These are phyloP conservation scores for Drosophila dunni DNA, from an alignment of 1,140 invertebrate genomes.

Conservation along the genomic window DNA sequence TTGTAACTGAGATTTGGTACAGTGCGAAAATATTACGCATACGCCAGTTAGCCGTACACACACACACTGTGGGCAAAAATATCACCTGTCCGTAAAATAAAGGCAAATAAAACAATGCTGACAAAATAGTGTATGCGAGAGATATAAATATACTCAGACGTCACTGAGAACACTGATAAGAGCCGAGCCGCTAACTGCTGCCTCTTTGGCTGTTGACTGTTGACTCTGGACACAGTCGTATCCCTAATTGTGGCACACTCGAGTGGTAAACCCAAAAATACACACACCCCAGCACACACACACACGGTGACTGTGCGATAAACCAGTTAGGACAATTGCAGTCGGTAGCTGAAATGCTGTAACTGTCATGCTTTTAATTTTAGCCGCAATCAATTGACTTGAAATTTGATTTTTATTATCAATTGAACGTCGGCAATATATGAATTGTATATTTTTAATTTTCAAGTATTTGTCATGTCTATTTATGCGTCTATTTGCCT, in stretches of 20 bases:
- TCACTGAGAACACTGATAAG: slow-evolving; percentile 42
- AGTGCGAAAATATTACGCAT: slow-evolving; percentile 57
- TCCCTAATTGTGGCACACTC: slow-evolving; percentile 44
- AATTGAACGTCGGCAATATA: slow-evolving; percentile 19
- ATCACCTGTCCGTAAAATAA: slow-evolving; percentile 31
- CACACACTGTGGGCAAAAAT: slow-evolving; percentile 23
- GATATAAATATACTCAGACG: slow-evolving; percentile 46
- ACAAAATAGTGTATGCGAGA: slow-evolving; percentile 5
- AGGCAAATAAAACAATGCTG: slow-evolving; percentile 55
- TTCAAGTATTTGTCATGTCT: slow-evolving; percentile 58
- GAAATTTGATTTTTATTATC: slow-evolving; percentile 52
- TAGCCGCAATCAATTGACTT: slow-evolving; percentile 52
- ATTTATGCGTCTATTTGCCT: slow-evolving; percentile 57
- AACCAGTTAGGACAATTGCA: slow-evolving; percentile 41
- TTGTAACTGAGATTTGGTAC: slow-evolving; percentile 37
- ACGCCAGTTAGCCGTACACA: slow-evolving; percentile 29
- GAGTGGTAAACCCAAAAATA: slow-evolving; percentile 36
- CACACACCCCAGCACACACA: slow-evolving; percentile 28
- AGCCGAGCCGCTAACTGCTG: slow-evolving; percentile 1
- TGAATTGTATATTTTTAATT: slow-evolving; percentile 57
- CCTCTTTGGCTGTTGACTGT: neutral
- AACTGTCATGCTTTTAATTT: slow-evolving; percentile 64
- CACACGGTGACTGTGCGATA: neutral
- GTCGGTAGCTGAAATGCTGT: slow-evolving; percentile 9
- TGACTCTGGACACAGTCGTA: slow-evolving; percentile 37